Percentiles rank a stretch among this genome's conserved stretches.
Conservation (phyloP, 2,113 vertebrate genomes). For the Equus quagga region DNA sequence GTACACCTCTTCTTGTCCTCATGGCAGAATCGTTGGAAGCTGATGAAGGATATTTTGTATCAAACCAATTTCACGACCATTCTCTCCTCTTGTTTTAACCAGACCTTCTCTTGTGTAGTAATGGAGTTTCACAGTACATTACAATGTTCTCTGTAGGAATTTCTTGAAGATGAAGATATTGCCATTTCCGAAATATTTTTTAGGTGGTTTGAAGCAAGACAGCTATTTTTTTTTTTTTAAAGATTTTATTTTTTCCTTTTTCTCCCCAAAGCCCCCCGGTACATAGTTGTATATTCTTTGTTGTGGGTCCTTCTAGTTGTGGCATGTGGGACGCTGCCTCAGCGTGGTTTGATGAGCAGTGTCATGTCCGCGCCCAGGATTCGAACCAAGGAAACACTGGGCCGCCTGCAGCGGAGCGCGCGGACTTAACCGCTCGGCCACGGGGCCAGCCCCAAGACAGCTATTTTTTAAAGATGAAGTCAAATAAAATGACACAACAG, state of each 20-base stretch:
- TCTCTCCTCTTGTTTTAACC: neutral
- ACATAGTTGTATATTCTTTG: too few relatives aligned
- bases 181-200: neutral
- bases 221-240: neutral
- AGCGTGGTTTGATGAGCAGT: too few relatives aligned
- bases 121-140: neutral
- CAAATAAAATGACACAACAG: neutral
- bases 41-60: neutral
- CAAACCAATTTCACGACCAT: neutral
- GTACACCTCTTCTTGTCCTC: neutral
- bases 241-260: neutral
- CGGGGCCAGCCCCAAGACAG: neutral
- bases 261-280: too few relatives aligned
- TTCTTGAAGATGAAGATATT: neutral
- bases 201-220: neutral
- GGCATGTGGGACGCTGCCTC: too few relatives aligned
- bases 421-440: too few relatives aligned
- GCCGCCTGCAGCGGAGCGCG: too few relatives aligned
- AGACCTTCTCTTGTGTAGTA: neutral
- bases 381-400: too few relatives aligned
- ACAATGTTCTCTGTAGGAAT: neutral
- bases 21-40: neutral
- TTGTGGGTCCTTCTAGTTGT: too few relatives aligned
- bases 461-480: neutral
- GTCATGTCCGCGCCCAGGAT: too few relatives aligned